A percentile compares a stretch with the other conserved stretches of the same genome.
These are phyloP conservation scores for Clitarchus hookeri DNA, from an alignment of 2,888 invertebrate genomes.

Conservation along the genomic window DNA sequence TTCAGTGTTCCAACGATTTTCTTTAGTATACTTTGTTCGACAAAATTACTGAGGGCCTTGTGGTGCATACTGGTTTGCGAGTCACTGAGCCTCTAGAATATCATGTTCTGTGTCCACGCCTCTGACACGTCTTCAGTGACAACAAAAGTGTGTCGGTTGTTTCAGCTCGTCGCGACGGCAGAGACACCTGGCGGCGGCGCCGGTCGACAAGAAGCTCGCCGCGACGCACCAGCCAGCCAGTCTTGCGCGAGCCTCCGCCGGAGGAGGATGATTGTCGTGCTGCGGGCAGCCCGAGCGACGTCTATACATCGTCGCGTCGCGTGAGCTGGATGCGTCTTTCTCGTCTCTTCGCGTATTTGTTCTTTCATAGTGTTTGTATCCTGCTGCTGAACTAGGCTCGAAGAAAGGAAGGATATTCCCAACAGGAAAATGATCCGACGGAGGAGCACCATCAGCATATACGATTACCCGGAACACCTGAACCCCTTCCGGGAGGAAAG, in stretches of 20 bases:
- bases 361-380: no score
- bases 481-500: slow-evolving; percentile 76
- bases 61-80: no score
- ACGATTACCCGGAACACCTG: slow-evolving; percentile 76
- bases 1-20: no score
- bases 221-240: not conserved
- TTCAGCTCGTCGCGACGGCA: not conserved
- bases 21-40: no score
- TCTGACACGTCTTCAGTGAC: no score
- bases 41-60: no score
- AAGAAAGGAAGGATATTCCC: no score
- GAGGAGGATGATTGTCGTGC: not conserved
- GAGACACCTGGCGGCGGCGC: not conserved
- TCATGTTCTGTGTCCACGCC: no score
- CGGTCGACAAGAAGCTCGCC: not conserved
- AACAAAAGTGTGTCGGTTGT: not conserved
- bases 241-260: not conserved
- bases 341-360: no score
- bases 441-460: slow-evolving; percentile 62
- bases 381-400: no score
- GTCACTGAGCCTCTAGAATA: no score
- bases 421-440: slow-evolving; percentile 50
- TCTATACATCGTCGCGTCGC: not conserved
- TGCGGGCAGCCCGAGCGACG: not conserved
- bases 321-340: no score